Base-by-base conservation (phyloP, 2,113 vertebrate species). In the Calypte anna region DNA sequence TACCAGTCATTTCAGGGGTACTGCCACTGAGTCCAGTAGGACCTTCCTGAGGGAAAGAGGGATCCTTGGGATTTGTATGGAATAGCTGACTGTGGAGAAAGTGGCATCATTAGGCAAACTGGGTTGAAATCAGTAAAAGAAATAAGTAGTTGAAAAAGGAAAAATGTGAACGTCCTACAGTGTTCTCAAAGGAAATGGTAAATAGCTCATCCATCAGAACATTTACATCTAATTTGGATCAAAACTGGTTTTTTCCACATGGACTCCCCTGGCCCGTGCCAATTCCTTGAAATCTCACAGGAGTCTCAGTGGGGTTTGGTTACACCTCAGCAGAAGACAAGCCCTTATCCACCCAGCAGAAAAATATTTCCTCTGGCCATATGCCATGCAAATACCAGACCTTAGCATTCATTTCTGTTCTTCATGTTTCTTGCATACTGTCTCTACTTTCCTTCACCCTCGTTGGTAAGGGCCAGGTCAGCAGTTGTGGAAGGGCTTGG, bases 321-420 rank as follows among this genome's bases (percentile, higher is more conserved):
- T 88, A 88, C 90, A 93, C 90, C 92, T 93, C 90, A 21, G 91
- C 61, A 94, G 82, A 96, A 33, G 75, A 82, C 2, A 7, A 93
- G 51, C 90, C 82, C 63, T 82, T 46, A 86, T 43, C 79, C 88
- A 85, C 88, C 76, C 88, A 75, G 25, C 2, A 64, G 83, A 50
- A 94, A 91, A 94, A 96, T 89, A 83, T 83, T 96, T 90, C 75
- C 66, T 66, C 90, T 96, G 90, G 94, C 90, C 59, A 14, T 21
- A 59, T 86, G 88, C 91, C 93, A 75, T 2, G 7, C 38, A 51
- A 70, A 66, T 88, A 59, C 18, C 68, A 86, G 82, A 81, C 48
- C 48, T 88, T 8, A 66, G 58, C 0, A 1, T 7, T 79, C 58
- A 7, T 63, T 82, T 15, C 5, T 22, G n/a, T 64, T 28, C 86